Conservation (phyloP, 2,888 invertebrate species). For the Labia minor region DNA sequence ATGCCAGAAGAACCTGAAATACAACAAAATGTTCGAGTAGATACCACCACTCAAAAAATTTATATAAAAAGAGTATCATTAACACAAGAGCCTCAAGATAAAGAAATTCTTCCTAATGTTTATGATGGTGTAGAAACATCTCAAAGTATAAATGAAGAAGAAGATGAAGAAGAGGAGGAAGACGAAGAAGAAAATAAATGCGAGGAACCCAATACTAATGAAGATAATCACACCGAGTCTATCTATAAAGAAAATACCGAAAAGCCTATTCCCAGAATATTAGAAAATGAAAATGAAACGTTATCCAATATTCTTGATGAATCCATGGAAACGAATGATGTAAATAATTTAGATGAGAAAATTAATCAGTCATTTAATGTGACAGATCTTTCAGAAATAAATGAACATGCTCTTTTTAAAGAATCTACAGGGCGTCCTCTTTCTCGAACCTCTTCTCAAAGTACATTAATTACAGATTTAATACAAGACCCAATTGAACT, state of each 20-base stretch:
- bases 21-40: background rate
- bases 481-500: slow-evolving; percentile 1
- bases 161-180: slow-evolving; percentile 20
- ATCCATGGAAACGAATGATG: slow-evolving; percentile 20
- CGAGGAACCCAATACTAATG: slow-evolving; percentile 20
- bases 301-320: slow-evolving; percentile 14
- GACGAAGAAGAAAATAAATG: slow-evolving; percentile 16
- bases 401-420: too few relatives aligned
- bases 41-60: background rate
- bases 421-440: too few relatives aligned
- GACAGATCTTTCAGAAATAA: too few relatives aligned
- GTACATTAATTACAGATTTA: background rate
- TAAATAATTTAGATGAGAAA: slow-evolving; percentile 25
- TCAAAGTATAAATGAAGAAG: slow-evolving; percentile 18
- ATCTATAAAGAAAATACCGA: slow-evolving; percentile 21
- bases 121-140: background rate
- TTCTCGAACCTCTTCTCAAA: too few relatives aligned
- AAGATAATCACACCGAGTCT: slow-evolving; percentile 21
- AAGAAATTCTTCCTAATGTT: background rate
- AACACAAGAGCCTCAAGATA: background rate
- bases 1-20: background rate
- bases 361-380: background rate
- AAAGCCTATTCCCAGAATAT: background rate
- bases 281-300: background rate
- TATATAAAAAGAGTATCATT: background rate